A percentile compares a stretch with the other conserved stretches of the same genome.
phyloP scores from a whole-genome alignment of 2,797 vertebrate species.

The Melopsittacus undulatus region DNA sequence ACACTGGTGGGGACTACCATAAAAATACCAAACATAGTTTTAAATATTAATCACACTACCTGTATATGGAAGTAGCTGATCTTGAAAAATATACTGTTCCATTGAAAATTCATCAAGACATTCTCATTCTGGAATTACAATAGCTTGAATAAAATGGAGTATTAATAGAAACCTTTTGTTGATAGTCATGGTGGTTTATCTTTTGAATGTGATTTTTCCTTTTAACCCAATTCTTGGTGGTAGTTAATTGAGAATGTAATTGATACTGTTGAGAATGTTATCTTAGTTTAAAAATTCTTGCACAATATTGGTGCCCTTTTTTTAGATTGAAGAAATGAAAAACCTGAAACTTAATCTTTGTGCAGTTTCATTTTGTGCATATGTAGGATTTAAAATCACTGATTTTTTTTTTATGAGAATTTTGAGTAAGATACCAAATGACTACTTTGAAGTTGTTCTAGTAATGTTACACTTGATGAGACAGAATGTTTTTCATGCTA shows the following conservation, averaged over 20 bases:
- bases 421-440: not conserved
- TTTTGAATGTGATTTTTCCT: not conserved
- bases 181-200: not conserved
- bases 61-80: not conserved
- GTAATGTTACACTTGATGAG: not conserved
- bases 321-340: not conserved
- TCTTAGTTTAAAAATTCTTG: not conserved
- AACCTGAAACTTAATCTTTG: not conserved
- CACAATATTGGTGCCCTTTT: not conserved
- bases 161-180: not conserved
- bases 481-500: not conserved
- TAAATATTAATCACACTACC: not conserved
- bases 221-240: not conserved
- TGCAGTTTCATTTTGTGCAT: not conserved
- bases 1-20: not conserved
- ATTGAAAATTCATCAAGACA: not conserved
- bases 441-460: not conserved
- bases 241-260: not conserved
- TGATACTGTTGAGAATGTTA: not conserved
- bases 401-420: not conserved
- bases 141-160: not conserved
- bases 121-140: not conserved
- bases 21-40: not conserved
- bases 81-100: not conserved
- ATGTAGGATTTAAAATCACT: not conserved